phyloP scores from a whole-genome alignment of 1,140 invertebrate species.

The Sarcophaga bullata region DNA sequence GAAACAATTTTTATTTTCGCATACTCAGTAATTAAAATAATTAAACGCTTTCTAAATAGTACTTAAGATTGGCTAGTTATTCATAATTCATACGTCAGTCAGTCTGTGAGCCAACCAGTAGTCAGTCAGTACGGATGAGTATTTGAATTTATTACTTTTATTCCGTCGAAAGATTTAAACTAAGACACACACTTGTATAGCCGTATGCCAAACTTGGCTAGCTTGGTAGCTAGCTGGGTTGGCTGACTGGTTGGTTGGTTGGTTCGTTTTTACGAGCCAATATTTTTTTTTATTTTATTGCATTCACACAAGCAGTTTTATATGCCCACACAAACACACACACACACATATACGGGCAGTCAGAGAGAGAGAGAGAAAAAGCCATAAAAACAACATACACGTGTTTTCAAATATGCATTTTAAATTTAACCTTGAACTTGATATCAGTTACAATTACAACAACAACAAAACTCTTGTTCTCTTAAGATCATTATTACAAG shows the following conservation, averaged over 20 bases:
- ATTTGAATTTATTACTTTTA: background rate
- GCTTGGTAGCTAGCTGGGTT: background rate
- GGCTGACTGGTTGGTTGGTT: slow-evolving; percentile 1
- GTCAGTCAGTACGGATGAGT: too few species aligned
- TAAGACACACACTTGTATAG: background rate
- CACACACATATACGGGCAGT: too few species aligned
- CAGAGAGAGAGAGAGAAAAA: too few species aligned
- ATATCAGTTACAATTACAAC: slow-evolving; percentile 23
- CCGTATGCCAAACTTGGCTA: background rate
- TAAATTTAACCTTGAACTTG: slow-evolving; percentile 36
- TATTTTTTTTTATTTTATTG: background rate
- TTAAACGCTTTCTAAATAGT: too few species aligned
- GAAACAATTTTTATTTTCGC: too few species aligned
- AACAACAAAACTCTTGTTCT: background rate
- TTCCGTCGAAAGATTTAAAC: background rate
- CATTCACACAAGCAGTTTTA: background rate
- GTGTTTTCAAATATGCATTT: slow-evolving; percentile 36
- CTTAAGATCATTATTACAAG: background rate
- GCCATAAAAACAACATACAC: background rate
- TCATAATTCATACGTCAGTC: too few species aligned
- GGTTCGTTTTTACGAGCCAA: background rate
- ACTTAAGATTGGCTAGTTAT: too few species aligned
- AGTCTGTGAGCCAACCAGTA: too few species aligned
- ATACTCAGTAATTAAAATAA: too few species aligned
- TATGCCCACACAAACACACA: background rate